Conservation (phyloP, 2,797 vertebrate species). For the Tapera naevia region DNA sequence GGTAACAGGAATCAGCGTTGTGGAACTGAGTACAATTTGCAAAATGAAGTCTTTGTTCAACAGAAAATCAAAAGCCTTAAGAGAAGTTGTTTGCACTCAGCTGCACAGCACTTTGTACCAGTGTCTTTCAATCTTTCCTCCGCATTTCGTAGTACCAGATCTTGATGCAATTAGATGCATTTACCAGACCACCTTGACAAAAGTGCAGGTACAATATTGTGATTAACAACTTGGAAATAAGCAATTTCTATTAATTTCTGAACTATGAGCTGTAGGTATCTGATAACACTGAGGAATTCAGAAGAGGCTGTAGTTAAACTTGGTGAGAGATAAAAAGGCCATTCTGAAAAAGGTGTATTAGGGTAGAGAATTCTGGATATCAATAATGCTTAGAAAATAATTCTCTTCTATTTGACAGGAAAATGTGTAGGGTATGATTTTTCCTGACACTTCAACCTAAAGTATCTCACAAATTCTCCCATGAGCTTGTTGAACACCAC, state of each 20-base stretch:
- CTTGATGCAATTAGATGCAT: background rate
- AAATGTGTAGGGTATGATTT: background rate
- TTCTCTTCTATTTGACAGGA: background rate
- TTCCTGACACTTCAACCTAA: background rate
- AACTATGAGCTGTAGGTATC: background rate
- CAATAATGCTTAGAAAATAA: background rate
- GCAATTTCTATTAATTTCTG: background rate
- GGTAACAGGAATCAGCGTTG: background rate
- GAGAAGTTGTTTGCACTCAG: background rate
- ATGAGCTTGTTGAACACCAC: background rate
- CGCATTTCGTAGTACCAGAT: background rate
- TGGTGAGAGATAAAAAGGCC: background rate
- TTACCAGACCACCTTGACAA: background rate
- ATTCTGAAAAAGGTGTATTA: background rate
- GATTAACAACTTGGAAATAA: background rate
- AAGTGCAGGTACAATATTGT: background rate
- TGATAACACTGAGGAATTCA: background rate
- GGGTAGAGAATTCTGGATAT: background rate
- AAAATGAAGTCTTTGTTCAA: background rate
- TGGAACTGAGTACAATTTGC: background rate
- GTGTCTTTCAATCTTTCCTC: background rate
- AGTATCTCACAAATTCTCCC: background rate
- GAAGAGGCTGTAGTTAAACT: background rate
- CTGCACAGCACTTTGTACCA: background rate
- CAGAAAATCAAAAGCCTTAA: background rate